A percentile compares a stretch with the other conserved stretches of the same genome.
phyloP scores from a whole-genome alignment of 2,797 vertebrate species.

The Menidia menidia region DNA sequence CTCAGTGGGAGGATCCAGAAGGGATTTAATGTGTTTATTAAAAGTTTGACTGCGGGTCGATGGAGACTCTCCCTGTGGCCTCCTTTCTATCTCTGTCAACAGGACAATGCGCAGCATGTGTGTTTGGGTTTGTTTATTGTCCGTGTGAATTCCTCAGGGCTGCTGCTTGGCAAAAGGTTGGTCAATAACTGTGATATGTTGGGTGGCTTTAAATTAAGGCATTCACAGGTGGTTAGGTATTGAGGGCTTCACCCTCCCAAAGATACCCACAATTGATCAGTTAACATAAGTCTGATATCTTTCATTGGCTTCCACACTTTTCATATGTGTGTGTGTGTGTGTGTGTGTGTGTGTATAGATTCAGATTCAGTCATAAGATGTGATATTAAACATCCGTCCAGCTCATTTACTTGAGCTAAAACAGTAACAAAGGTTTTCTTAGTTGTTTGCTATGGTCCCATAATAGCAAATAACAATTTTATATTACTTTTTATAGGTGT shows the following conservation, averaged over 20 bases:
- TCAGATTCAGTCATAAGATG: too few relatives aligned
- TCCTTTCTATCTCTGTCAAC: constrained; percentile 56
- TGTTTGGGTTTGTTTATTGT: constrained; percentile 39
- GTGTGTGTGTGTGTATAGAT: too few relatives aligned
- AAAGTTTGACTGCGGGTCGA: constrained; percentile 71
- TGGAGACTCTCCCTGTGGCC: constrained; percentile 50
- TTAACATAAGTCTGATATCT: neutral
- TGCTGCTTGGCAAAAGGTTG: constrained; percentile 59
- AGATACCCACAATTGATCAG: constrained; percentile 13
- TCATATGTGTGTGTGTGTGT: too few relatives aligned
- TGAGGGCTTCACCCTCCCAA: constrained; percentile 6
- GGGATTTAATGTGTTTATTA: constrained; percentile 78
- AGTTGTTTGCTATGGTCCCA: too few relatives aligned
- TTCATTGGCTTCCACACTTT: neutral
- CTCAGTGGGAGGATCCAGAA: constrained; percentile 71
- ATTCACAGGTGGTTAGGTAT: constrained; percentile 13
- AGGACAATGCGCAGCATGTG: constrained; percentile 48
- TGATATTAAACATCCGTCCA: too few relatives aligned
- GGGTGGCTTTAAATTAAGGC: constrained; percentile 42
- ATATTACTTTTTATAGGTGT: too few relatives aligned
- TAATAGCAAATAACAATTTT: too few relatives aligned
- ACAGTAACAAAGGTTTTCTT: too few relatives aligned
- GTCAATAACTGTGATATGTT: constrained; percentile 58
- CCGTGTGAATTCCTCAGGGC: constrained; percentile 45
- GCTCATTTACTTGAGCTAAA: too few relatives aligned